Base-by-base conservation (phyloP, 1,140 invertebrate species). In the Trissolcus basalis region DNA sequence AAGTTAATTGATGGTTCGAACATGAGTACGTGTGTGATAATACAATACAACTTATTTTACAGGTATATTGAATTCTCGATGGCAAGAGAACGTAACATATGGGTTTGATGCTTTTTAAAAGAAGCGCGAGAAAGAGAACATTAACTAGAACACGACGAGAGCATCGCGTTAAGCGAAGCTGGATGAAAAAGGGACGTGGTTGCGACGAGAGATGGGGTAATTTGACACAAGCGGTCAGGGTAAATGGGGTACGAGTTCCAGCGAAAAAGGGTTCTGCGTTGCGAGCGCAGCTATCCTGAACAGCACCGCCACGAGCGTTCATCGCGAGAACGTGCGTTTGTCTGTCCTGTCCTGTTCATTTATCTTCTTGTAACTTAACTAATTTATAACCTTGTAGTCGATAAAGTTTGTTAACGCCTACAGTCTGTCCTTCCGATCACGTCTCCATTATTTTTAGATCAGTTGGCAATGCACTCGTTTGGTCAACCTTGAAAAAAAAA, bases 151-250 rank as follows among this genome's bases (percentile, higher is more conserved):
- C 10, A 48, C 51, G 51, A 49, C 19, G 19, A 27, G 45, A 49
- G 45, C 51, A 27, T 65, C 36, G 35, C 53, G 63, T 67, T 67
- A 50, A 56, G 32, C 53, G 71, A 60, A 56, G 49, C 64, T 67
- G 63, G 47, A 16, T 60, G 65, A 49, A 54, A 71, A 51, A 72
- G 63, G 35, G 64, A 56, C 53, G 71, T n/a, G 71, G 56, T 61
- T 27, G 51, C 50, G 36, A 43, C n/a, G 32, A 12, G 48, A 61
- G 47, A 54, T 64, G 36, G 51, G 50, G 19, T 51, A 67, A 59
- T 59, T 68, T 58, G 63, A 67, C 63, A 58, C 53, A 58, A 51
- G 63, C 16, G 54, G 47, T 45, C 49, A 59, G 48, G 10, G 19
- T 43, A 59, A 68, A 59, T 53, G 49, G 51, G 61, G 65, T 59